Base-by-base conservation (phyloP, 2,113 vertebrate species). In the Paedocypris sp. region DNA sequence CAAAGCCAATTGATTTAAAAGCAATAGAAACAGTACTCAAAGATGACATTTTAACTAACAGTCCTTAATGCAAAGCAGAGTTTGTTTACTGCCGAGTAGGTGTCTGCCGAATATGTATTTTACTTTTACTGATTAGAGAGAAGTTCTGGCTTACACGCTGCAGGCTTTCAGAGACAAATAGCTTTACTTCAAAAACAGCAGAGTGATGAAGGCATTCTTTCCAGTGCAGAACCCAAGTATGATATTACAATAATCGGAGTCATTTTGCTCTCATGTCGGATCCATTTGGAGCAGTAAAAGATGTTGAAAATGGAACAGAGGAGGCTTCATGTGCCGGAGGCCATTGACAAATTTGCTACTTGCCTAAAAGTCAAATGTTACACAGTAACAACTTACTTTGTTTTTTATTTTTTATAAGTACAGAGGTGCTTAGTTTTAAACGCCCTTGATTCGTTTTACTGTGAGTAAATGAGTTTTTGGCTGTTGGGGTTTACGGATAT, bases 1-100 rank as follows among this genome's bases (percentile, higher is more conserved):
- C 74, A 72, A 75, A 80, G 75, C 39, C 60, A 75, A 75, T 71
- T 69, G 73, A 72, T 68, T 73, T 67, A 69, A 66, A 63, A 62
- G 67, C 67, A 75, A 58, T 63, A 69, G 67, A 72, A 68, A 64
- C 63, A 48, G 59, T 48, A 52, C 65, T 73, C 52, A 51, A 42
- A 73, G 59, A 73, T 69, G 69, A 71, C 69, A 70, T 70, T 65
- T 70, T 64, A 70, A 63, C 64, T 63, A 57, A 68, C 60, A 69
- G 58, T 42, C 45, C 59, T 53, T 69, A 70, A 74, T 69, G 54
- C 50, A 66, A 74, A 73, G 41, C 73, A 77, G 77, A 46, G 42
- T 46, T n/a, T 65, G 56, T 51, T 70, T 64, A 51, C 6, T 10
- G 57, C 53, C 18, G 45, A 53, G 51, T 43, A 68, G 70, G 73